Percentiles rank a stretch among this genome's conserved stretches.
Evolutionary conservation across 2,888 invertebrate genomes (phyloP).

Genomic region (Nymphalis c-album): DNA sequence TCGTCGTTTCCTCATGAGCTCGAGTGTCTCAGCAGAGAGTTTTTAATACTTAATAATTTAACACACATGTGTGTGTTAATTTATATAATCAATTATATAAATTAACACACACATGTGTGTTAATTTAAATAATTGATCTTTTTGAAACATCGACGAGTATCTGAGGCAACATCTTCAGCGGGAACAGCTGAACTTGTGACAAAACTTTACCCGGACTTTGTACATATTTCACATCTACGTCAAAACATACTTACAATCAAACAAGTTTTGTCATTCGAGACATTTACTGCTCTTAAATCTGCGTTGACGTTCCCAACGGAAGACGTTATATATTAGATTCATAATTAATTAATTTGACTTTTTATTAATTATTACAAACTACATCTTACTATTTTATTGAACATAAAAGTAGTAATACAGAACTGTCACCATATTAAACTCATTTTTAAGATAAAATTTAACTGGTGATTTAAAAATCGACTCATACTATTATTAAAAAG

Average conservation of each 20-base stretch:
- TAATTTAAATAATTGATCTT: background rate
- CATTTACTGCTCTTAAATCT: constrained; percentile 26
- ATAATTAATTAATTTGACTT: background rate
- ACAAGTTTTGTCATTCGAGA: constrained; percentile 28
- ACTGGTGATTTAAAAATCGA: too few species aligned
- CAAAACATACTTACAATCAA: constrained; percentile 32
- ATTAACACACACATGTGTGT: too few species aligned
- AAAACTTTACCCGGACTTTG: constrained; percentile 21
- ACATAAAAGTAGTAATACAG: too few species aligned
- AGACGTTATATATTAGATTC: background rate
- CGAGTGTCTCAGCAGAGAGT: too few species aligned
- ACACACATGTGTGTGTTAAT: too few species aligned
- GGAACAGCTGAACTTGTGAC: constrained; percentile 24
- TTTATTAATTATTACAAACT: background rate
- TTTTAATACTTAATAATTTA: too few species aligned
- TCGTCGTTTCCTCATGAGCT: too few species aligned
- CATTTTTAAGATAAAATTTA: too few species aligned
- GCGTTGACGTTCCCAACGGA: background rate
- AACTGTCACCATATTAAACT: too few species aligned
- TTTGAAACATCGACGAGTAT: background rate
- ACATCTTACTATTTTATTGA: too few species aligned
- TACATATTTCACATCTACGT: constrained; percentile 32
- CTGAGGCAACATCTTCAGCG: constrained; percentile 8
- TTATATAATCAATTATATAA: too few species aligned
- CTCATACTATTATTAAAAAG: too few species aligned